Percentiles rank a stretch among this genome's conserved stretches.
These are phyloP conservation scores for Nasonia giraulti DNA, from an alignment of 1,140 invertebrate genomes.

Conservation along the genomic window DNA sequence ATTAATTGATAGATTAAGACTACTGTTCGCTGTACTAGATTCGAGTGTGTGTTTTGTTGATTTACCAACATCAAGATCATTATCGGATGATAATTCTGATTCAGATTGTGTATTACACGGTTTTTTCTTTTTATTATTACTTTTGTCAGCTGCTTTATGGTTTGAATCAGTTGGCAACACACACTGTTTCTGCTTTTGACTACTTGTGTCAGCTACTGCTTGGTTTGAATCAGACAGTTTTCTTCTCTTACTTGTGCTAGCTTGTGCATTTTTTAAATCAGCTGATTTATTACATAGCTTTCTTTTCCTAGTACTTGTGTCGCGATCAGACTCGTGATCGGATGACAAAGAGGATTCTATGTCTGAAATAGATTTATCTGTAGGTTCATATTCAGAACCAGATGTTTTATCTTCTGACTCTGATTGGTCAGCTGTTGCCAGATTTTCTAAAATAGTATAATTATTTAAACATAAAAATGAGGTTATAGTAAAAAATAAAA, in stretches of 20 bases:
- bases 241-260: background rate
- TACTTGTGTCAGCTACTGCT: no score
- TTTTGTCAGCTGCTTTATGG: background rate
- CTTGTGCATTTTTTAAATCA: background rate
- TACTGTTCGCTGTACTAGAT: background rate
- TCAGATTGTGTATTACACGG: background rate
- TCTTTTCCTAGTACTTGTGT: background rate
- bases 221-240: background rate
- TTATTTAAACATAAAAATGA: no score
- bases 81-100: background rate
- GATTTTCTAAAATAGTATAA: no score
- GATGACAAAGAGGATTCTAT: background rate
- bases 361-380: background rate
- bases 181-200: no score
- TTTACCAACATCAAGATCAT: no score
- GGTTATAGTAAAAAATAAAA: no score
- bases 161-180: background rate
- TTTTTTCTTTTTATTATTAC: background rate
- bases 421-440: no score
- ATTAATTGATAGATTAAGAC: background rate
- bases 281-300: no score
- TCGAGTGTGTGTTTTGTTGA: background rate
- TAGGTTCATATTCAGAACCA: slow-evolving; percentile 10
- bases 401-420: background rate
- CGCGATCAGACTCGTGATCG: no score